Percentiles rank a stretch among this genome's conserved stretches.
phyloP scores from a whole-genome alignment of 2,888 invertebrate genomes.

The Coronaproctus castanopsis region DNA sequence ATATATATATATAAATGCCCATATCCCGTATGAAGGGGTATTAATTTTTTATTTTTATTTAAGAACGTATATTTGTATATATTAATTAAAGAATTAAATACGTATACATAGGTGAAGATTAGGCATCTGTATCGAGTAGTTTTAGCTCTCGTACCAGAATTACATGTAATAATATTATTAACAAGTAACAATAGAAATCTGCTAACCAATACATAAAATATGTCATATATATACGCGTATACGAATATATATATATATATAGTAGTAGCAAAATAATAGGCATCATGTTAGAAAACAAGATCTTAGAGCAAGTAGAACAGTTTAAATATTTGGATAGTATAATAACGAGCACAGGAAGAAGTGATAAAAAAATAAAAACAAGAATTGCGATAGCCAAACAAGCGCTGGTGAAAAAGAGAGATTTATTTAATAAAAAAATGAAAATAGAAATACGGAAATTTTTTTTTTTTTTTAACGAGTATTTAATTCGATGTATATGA shows the following conservation, averaged over 20 bases:
- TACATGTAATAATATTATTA: too few relatives aligned
- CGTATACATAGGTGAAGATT: too few relatives aligned
- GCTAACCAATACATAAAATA: too few relatives aligned
- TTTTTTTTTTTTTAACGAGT: too few relatives aligned
- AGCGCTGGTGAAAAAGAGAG: neutral
- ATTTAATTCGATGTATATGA: too few relatives aligned
- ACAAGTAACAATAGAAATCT: too few relatives aligned
- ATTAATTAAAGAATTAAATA: too few relatives aligned
- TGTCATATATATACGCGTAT: conserved; percentile 4
- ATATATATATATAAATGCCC: neutral
- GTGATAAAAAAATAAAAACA: neutral
- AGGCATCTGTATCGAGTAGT: too few relatives aligned
- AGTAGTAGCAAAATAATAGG: neutral
- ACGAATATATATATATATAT: neutral
- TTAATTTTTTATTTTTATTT: conserved; percentile 9
- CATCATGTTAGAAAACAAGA: neutral
- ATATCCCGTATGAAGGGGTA: too few relatives aligned
- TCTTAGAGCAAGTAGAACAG: neutral
- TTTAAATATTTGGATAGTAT: neutral
- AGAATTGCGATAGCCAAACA: neutral
- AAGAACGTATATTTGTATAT: too few relatives aligned
- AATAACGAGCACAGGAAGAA: neutral
- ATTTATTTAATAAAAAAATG: neutral
- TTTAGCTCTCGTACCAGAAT: too few relatives aligned
- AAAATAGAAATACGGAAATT: neutral